Base-by-base conservation (phyloP, 2,888 invertebrate species). In the Liopterus haemorrhoidalis region DNA sequence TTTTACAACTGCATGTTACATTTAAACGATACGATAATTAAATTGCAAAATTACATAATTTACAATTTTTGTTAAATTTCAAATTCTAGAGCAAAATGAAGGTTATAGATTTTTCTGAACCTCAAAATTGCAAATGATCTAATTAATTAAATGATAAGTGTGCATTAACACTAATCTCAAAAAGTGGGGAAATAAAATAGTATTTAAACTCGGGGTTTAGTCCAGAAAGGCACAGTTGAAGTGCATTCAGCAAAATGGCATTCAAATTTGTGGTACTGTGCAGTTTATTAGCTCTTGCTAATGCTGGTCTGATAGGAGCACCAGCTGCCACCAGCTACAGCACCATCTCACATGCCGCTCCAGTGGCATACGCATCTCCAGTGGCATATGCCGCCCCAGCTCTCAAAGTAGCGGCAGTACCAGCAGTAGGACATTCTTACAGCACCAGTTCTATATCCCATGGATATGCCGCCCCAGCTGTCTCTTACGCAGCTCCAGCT, bases 221-320 rank as follows among this genome's bases (percentile, higher is more conserved):
- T 21, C 24, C 36, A n/a, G 24, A 39, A 12, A 27, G 5, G 38
- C 44, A 38, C 38, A 45, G 36, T 44, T 32, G 15, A 15, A n/a
- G 16, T n/a, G 12, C 28, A 28, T 14, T 28, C 19, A 24, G 8
- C 25, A 39, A 38, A 6, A 45, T 45, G 44, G 35, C 37, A 11
- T 18, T 22, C 38, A 39, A 31, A 15, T 45, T 25, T 24, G 50
- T 50, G 36, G 57, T 67, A 25, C 57, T 70, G 49, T 64, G 69
- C 46, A 63, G 68, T 31, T 58, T 69, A 48, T 61, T 67, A 52
- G 66, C 67, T 32, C 63, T 63, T 30, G 62, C 64, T 51, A 64
- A 65, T 46, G 67, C 69, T 48, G 65, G 68, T 44, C 69, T 72
- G 64, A 75, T 70, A 44, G 70, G 70, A 59, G 76, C 74, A 57